phyloP scores from a whole-genome alignment of 1,140 invertebrate genomes.

The Philaenus spumarius region DNA sequence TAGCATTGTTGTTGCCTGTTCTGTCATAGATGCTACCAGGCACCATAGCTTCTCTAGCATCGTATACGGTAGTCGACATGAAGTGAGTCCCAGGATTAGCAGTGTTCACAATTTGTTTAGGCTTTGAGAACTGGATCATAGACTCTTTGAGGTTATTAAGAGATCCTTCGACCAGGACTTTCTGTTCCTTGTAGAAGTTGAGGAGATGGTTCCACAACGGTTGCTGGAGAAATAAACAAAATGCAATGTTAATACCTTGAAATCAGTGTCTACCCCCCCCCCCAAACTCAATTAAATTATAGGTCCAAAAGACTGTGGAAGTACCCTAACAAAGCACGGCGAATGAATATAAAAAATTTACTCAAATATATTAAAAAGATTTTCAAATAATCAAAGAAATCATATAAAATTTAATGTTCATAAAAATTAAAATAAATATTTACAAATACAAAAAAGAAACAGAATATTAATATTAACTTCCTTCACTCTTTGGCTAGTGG shows the following conservation, averaged over 20 bases:
- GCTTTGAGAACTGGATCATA: slow-evolving; percentile 94
- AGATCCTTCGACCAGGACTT: slow-evolving; percentile 96
- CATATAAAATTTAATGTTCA: too few relatives aligned
- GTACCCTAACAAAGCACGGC: too few relatives aligned
- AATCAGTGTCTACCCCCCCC: too few relatives aligned
- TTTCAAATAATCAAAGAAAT: too few relatives aligned
- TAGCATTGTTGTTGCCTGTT: slow-evolving; percentile 36
- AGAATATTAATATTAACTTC: too few relatives aligned
- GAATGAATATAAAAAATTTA: too few relatives aligned
- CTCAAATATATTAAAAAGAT: too few relatives aligned
- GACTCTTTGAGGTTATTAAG: slow-evolving; percentile 96
- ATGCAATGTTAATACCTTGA: not conserved
- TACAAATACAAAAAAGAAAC: too few relatives aligned
- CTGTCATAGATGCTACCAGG: slow-evolving; percentile 77
- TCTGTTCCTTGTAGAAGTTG: slow-evolving; percentile 96
- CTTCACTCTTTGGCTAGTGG: too few relatives aligned
- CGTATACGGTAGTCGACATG: slow-evolving; percentile 93
- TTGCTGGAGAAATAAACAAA: slow-evolving; percentile 51
- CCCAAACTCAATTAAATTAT: too few relatives aligned
- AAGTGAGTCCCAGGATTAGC: slow-evolving; percentile 94
- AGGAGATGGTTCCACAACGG: slow-evolving; percentile 97
- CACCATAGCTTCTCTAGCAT: slow-evolving; percentile 82
- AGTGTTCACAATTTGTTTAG: slow-evolving; percentile 89
- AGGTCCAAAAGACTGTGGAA: too few relatives aligned
- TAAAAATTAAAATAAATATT: too few relatives aligned